These are phyloP conservation scores for Lingula anatina DNA, from an alignment of 2,888 invertebrate species.

Conservation along the genomic window DNA sequence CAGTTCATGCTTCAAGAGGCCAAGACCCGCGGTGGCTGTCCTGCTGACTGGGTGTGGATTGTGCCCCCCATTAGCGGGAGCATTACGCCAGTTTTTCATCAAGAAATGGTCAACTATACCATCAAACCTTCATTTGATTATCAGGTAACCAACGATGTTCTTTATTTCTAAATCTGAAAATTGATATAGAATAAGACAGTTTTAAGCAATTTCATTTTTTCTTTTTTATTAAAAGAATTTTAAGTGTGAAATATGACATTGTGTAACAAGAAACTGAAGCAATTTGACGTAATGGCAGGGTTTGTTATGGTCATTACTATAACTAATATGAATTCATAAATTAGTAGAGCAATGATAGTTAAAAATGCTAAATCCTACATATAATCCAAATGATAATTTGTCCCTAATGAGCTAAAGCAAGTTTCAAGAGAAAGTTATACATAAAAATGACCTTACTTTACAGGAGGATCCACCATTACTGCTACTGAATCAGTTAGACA, in stretches of 20 bases:
- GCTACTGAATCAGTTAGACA: no score
- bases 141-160: not conserved
- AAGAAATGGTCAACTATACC: slow-evolving; percentile 28
- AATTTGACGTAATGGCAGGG: no score
- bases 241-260: no score
- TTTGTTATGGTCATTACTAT: not conserved
- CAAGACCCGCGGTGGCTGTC: slow-evolving; percentile 69
- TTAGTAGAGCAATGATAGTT: no score
- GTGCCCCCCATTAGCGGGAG: slow-evolving; percentile 53
- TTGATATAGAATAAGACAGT: not conserved
- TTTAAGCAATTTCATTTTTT: not conserved
- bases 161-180: not conserved
- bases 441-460: no score
- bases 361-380: no score
- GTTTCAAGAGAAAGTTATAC: no score
- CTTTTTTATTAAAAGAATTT: no score
- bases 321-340: not conserved
- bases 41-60: slow-evolving; percentile 67
- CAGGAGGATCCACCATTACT: no score
- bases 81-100: slow-evolving; percentile 56
- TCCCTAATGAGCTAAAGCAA: no score
- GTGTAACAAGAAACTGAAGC: no score
- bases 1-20: slow-evolving; percentile 82
- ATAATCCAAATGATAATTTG: no score
- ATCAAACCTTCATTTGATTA: slow-evolving; percentile 8